Evolutionary conservation across 2,797 vertebrate genomes (phyloP).

Genomic region (Diceros bicornis): DNA sequence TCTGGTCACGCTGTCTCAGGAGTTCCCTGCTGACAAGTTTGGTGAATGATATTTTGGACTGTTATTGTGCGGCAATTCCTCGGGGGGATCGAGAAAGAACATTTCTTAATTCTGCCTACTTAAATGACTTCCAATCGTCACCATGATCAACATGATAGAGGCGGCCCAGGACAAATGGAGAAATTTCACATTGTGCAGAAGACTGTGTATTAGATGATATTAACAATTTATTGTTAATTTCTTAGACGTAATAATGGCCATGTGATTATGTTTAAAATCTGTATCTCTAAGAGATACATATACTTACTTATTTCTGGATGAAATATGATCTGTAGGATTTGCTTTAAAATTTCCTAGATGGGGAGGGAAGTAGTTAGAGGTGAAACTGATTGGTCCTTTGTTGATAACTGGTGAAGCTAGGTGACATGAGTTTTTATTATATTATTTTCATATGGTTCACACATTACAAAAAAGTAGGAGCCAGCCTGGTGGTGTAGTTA

Average conservation of each 20-base stretch:
- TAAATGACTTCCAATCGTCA: background rate
- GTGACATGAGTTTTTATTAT: background rate
- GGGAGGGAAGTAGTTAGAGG: background rate
- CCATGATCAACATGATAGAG: background rate
- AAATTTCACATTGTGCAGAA: background rate
- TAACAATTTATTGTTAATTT: background rate
- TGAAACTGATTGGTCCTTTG: background rate
- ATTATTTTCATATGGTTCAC: background rate
- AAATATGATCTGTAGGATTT: conserved; percentile 22
- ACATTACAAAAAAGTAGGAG: background rate
- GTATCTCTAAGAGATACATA: background rate
- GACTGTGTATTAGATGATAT: background rate
- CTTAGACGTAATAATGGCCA: background rate
- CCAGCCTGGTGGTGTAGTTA: too few species aligned
- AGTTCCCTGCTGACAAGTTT: background rate
- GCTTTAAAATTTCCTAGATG: background rate
- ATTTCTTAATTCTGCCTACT: background rate
- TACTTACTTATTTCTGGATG: background rate
- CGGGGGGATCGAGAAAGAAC: background rate
- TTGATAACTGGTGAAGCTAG: background rate
- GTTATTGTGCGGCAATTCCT: background rate
- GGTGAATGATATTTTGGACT: background rate
- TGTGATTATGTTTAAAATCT: background rate
- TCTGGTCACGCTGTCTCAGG: background rate
- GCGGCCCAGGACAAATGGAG: background rate